Conservation (phyloP, 2,888 invertebrate genomes). For the Terebella lapidaria region DNA sequence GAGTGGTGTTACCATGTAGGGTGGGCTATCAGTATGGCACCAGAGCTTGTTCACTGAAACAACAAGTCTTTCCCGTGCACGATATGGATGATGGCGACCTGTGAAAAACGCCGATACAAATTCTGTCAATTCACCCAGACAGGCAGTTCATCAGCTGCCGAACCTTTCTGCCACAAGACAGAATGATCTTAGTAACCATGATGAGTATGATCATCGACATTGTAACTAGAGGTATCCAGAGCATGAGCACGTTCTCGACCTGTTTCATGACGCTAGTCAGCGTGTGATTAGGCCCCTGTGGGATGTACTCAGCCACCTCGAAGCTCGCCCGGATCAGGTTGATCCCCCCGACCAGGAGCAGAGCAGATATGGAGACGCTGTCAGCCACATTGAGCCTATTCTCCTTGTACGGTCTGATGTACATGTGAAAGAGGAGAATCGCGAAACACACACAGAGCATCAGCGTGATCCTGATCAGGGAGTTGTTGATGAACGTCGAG, state of each 20-base stretch:
- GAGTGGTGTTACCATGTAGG: no score
- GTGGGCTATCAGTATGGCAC: no score
- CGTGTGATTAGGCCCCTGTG: conserved; percentile 19
- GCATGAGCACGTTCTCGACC: conserved; percentile 19
- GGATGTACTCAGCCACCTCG: conserved; percentile 23
- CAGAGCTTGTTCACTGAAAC: no score
- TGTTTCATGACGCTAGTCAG: conserved; percentile 16
- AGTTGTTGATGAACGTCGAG: conserved; percentile 18
- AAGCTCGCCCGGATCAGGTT: conserved; percentile 22
- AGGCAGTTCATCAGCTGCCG: no score
- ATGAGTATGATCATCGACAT: conserved; percentile 6
- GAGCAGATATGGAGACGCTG: conserved; percentile 17
- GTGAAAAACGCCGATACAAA: no score
- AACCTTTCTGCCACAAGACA: no score
- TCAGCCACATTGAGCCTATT: conserved; percentile 17
- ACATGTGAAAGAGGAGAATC: conserved; percentile 15
- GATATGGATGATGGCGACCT: no score
- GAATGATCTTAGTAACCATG: neutral
- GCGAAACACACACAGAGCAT: conserved; percentile 18
- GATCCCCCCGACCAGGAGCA: conserved; percentile 21
- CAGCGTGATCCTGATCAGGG: conserved; percentile 14
- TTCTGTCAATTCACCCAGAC: no score
- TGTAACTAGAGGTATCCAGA: conserved; percentile 18
- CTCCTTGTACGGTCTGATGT: conserved; percentile 20
- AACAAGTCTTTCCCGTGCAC: no score